Percentiles rank a stretch among this genome's conserved stretches.
These are phyloP conservation scores for Nymphalis c-album DNA, from an alignment of 2,888 invertebrate genomes.

Conservation along the genomic window DNA sequence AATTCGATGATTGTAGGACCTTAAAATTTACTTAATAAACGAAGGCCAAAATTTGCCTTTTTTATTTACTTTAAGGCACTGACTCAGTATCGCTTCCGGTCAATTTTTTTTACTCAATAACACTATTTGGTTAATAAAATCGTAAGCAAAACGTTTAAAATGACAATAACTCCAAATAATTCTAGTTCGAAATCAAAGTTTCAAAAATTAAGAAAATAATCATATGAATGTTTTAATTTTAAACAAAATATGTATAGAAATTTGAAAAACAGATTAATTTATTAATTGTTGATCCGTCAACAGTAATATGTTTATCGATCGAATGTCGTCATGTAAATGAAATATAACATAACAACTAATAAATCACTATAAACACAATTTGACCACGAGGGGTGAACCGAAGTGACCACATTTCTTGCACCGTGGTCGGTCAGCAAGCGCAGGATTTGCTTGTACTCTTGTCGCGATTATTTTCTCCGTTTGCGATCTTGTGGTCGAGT, in stretches of 20 bases:
- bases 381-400: background rate
- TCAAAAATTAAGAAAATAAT: background rate
- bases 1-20: slow-evolving; percentile 2
- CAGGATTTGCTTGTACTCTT: slow-evolving; percentile 76
- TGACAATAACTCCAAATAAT: background rate
- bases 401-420: background rate
- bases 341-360: slow-evolving; percentile 8
- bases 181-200: background rate
- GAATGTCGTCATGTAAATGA: slow-evolving; percentile 6
- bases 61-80: background rate
- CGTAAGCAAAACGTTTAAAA: background rate
- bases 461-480: slow-evolving; percentile 70
- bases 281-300: background rate
- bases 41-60: slow-evolving; percentile 5
- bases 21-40: slow-evolving; percentile 2
- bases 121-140: background rate
- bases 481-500: slow-evolving; percentile 81
- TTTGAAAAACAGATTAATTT: background rate
- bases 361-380: slow-evolving; percentile 6
- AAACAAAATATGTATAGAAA: background rate
- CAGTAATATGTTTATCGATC: background rate
- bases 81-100: background rate
- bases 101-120: background rate
- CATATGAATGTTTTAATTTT: no score
- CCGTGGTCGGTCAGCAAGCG: slow-evolving; percentile 78